Conservation (phyloP, 2,113 vertebrate species). For the Tragelaphus imberbis region DNA sequence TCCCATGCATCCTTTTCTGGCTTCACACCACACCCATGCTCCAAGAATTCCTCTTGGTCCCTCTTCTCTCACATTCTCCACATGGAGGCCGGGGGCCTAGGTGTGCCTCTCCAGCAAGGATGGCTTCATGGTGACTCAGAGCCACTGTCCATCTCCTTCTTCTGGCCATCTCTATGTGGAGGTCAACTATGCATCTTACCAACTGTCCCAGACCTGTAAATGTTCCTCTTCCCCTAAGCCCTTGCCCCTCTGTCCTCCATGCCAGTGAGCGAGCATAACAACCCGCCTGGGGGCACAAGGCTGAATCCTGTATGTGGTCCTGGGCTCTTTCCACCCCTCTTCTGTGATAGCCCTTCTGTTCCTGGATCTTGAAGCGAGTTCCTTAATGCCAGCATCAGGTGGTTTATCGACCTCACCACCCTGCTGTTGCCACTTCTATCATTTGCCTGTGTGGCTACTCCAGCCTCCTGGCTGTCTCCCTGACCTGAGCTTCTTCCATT, state of each 20-base stretch:
- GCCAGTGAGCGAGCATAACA: not conserved
- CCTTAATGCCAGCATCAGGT: not conserved
- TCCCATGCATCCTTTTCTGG: not conserved
- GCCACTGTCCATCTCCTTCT: not conserved
- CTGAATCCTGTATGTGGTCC: not conserved
- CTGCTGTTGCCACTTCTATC: not conserved
- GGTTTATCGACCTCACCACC: not conserved
- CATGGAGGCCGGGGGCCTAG: not conserved
- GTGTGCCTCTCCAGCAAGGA: not conserved
- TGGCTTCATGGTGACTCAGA: not conserved
- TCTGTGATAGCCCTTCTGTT: not conserved
- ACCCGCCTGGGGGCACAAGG: not conserved
- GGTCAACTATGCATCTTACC: not conserved
- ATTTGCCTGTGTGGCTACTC: not conserved
- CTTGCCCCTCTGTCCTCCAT: not conserved
- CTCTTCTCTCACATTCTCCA: no score
- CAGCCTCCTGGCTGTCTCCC: not conserved
- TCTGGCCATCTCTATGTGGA: not conserved
- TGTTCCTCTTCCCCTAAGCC: not conserved
- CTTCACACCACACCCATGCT: accelerated
- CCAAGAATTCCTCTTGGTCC: no score
- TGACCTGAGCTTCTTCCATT: not conserved
- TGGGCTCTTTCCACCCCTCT: not conserved
- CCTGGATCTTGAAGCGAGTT: not conserved
- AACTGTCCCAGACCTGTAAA: not conserved